Evolutionary conservation across 2,113 vertebrate species (phyloP).

Genomic region (Chloebia gouldiae): DNA sequence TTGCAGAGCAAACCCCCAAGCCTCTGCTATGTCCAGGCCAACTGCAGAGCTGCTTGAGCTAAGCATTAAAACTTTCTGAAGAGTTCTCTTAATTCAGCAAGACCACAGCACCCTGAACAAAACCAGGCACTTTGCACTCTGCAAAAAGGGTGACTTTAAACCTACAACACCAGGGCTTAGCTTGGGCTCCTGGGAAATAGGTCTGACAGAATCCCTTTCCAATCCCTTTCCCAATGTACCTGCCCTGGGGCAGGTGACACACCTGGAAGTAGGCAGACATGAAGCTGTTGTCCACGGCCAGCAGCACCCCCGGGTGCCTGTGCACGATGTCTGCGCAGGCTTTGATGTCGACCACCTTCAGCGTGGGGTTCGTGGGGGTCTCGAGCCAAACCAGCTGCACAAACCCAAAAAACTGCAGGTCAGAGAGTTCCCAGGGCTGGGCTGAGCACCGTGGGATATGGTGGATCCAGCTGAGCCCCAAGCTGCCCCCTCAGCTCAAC

Average conservation of each 20-base stretch:
- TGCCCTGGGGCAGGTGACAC: neutral
- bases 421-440: neutral
- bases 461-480: too few species aligned
- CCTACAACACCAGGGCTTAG: neutral
- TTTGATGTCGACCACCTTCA: slow-evolving; percentile 89
- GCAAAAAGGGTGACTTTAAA: neutral
- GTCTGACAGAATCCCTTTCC: neutral
- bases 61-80: neutral
- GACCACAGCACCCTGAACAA: neutral
- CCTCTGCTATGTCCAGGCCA: neutral
- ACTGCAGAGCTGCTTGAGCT: neutral
- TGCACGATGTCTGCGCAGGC: slow-evolving; percentile 79
- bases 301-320: slow-evolving; percentile 78
- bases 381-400: slow-evolving; percentile 92
- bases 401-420: neutral
- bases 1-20: neutral
- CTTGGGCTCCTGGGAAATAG: neutral
- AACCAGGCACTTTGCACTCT: neutral
- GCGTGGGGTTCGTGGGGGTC: slow-evolving; percentile 87
- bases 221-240: neutral
- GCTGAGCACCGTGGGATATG: neutral
- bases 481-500: neutral
- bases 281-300: slow-evolving; percentile 94
- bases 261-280: slow-evolving; percentile 98
- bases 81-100: neutral